These are phyloP conservation scores for Cephus pygmeus DNA, from an alignment of 2,888 invertebrate genomes.

Conservation along the genomic window DNA sequence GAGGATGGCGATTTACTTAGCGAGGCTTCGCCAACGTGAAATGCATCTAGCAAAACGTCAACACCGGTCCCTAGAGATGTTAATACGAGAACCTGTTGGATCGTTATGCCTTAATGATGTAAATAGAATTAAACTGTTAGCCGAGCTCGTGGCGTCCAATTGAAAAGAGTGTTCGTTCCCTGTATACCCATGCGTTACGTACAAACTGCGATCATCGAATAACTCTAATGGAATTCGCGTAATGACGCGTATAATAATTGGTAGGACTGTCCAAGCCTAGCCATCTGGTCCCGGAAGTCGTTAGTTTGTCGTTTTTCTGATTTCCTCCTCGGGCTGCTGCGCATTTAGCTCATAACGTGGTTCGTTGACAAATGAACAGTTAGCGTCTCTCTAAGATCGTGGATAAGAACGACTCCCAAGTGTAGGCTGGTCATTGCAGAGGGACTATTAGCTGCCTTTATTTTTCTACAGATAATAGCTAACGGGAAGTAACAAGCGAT, in stretches of 20 bases:
- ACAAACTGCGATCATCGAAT: not conserved
- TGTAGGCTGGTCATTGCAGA: slow-evolving; percentile 15
- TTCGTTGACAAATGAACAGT: slow-evolving; percentile 44
- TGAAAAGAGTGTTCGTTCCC: not conserved
- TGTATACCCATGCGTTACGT: not conserved
- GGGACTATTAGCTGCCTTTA: not conserved
- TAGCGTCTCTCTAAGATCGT: slow-evolving; percentile 40
- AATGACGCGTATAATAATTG: not conserved
- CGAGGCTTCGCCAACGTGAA: not conserved
- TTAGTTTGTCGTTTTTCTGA: slow-evolving; percentile 24
- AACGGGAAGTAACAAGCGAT: not conserved
- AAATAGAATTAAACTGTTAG: not conserved
- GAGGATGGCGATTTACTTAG: not conserved
- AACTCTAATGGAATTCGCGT: not conserved
- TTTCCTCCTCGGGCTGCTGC: slow-evolving; percentile 3
- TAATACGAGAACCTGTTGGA: slow-evolving; percentile 26
- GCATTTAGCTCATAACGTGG: not conserved
- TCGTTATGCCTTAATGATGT: slow-evolving; percentile 17
- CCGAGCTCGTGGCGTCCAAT: not conserved
- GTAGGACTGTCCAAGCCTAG: not conserved
- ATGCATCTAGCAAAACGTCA: not conserved
- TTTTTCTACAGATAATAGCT: not conserved
- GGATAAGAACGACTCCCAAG: slow-evolving; percentile 38
- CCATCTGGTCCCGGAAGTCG: slow-evolving; percentile 35
- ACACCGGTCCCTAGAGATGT: slow-evolving; percentile 3